Conservation (phyloP, 2,113 vertebrate species). For the Sapajus apella region DNA sequence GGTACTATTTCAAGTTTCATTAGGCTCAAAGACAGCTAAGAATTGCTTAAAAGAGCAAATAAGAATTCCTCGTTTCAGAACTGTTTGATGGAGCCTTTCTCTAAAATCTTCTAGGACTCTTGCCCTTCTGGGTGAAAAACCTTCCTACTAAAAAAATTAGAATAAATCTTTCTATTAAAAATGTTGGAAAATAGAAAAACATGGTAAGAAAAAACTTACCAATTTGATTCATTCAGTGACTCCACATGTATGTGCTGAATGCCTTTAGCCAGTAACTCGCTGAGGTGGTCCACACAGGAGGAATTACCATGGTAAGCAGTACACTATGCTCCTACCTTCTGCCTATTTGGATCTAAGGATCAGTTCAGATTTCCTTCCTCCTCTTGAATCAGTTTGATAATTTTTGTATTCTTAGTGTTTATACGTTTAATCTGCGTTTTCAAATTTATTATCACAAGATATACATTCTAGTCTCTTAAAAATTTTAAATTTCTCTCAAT, state of each 20-base stretch:
- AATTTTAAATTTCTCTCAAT: not conserved
- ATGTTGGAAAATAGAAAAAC: no score
- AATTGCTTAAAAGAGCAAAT: not conserved
- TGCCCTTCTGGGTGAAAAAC: not conserved
- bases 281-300: not conserved
- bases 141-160: not conserved
- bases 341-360: not conserved
- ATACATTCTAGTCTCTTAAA: not conserved
- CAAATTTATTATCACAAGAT: not conserved
- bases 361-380: not conserved
- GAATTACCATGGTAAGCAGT: not conserved
- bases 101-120: not conserved
- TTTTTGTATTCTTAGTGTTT: not conserved
- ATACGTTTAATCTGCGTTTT: conserved; percentile 14
- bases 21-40: conserved; percentile 4
- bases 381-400: not conserved
- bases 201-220: not conserved
- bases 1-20: not conserved
- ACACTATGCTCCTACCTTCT: not conserved
- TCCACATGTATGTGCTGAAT: not conserved
- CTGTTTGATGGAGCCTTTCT: not conserved
- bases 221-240: not conserved
- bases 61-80: conserved; percentile 33
- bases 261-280: not conserved
- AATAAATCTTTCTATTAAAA: not conserved